Evolutionary conservation across 2,888 invertebrate species (phyloP).

Genomic region (Philereme vetulata): DNA sequence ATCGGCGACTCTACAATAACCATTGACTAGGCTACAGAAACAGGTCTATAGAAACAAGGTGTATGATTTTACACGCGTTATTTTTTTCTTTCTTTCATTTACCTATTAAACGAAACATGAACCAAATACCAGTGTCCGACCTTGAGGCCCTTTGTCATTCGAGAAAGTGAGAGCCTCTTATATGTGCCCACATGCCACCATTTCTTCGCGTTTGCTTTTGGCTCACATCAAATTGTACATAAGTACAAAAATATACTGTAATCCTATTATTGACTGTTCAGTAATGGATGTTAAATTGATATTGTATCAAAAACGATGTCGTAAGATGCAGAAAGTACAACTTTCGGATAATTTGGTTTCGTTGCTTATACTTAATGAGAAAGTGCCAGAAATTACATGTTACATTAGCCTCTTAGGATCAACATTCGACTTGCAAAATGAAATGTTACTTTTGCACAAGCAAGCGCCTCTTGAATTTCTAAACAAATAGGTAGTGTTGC

Average conservation of each 20-base stretch:
- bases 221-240: conserved; percentile 48
- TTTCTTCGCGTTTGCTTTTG: conserved; percentile 55
- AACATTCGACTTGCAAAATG: conserved; percentile 43
- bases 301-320: conserved; percentile 34
- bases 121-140: conserved; percentile 54
- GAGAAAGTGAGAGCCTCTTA: conserved; percentile 71
- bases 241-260: conserved; percentile 36
- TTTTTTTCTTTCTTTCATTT: too few relatives aligned
- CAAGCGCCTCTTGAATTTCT: conserved; percentile 46
- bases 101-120: conserved; percentile 29
- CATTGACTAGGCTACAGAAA: conserved; percentile 7
- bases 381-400: conserved; percentile 49
- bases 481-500: conserved; percentile 45
- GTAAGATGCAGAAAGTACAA: conserved; percentile 29
- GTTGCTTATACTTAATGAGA: conserved; percentile 44
- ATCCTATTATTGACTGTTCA: conserved; percentile 48
- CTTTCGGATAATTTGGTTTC: conserved; percentile 37
- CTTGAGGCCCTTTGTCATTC: conserved; percentile 70
- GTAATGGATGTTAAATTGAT: conserved; percentile 53
- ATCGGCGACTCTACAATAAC: conserved; percentile 12
- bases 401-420: conserved; percentile 46
- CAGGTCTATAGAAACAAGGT: conserved; percentile 18
- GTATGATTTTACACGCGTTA: conserved; percentile 19
- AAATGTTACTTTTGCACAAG: conserved; percentile 43
- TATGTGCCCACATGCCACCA: conserved; percentile 38